Conservation (phyloP, 2,888 invertebrate species). For the Cosmia pyralina region DNA sequence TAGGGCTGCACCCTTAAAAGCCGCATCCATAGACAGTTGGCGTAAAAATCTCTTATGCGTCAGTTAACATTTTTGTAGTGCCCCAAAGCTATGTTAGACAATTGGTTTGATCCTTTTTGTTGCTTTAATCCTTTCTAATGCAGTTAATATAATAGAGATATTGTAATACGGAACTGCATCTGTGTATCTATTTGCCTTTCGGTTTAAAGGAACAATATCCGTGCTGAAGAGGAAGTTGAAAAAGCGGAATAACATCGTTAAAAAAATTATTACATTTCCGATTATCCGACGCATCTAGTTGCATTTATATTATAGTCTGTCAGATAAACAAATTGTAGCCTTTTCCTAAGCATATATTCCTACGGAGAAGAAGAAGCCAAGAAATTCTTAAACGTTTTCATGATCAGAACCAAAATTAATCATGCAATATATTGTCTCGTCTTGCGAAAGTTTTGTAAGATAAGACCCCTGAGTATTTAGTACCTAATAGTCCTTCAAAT, state of each 20-base stretch:
- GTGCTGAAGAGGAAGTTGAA: background rate
- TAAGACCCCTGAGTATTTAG: constrained; percentile 9
- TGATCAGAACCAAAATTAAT: background rate
- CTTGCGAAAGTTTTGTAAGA: background rate
- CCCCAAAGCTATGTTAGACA: constrained; percentile 63
- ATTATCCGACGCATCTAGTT: background rate
- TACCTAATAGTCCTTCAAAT: constrained; percentile 4
- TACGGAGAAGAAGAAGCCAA: background rate
- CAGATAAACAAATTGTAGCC: too few relatives aligned
- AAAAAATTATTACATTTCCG: background rate
- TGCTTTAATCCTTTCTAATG: constrained; percentile 48
- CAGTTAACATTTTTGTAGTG: constrained; percentile 63
- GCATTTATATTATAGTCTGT: background rate
- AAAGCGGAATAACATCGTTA: background rate
- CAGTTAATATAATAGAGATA: constrained; percentile 44
- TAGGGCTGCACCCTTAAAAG: constrained; percentile 48
- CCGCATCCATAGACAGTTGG: constrained; percentile 31
- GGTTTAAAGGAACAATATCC: background rate
- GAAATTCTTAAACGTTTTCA: background rate
- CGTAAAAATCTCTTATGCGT: constrained; percentile 73
- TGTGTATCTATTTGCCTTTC: constrained; percentile 35
- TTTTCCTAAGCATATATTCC: background rate
- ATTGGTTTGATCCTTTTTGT: constrained; percentile 59
- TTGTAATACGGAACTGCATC: constrained; percentile 39
- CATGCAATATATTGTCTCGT: background rate